Conservation (phyloP, 2,888 invertebrate genomes). For the Rapana venosa region DNA sequence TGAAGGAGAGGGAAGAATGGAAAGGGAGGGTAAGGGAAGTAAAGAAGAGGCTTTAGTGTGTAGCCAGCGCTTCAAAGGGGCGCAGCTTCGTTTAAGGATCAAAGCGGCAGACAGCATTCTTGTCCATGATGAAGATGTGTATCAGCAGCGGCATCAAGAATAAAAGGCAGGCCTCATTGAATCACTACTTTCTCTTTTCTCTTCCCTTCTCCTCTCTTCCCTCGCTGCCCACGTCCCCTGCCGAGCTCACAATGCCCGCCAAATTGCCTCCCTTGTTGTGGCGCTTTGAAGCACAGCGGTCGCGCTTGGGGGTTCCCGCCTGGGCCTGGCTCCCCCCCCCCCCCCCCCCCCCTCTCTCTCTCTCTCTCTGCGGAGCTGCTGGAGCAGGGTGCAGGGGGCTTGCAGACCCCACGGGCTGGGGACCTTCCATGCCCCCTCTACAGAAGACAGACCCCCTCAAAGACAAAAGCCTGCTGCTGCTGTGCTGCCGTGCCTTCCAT, state of each 20-base stretch:
- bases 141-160: slow-evolving; percentile 32
- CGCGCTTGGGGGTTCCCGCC: slow-evolving; percentile 7
- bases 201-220: not conserved
- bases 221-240: not conserved
- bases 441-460: not conserved
- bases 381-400: not conserved
- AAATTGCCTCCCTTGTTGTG: slow-evolving; percentile 37
- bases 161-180: not conserved
- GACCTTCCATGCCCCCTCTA: not conserved
- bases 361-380: not conserved
- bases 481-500: not conserved
- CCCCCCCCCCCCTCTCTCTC: not conserved
- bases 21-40: not conserved
- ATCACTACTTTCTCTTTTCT: slow-evolving; percentile 26
- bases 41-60: slow-evolving; percentile 3
- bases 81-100: slow-evolving; percentile 28
- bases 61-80: slow-evolving; percentile 19
- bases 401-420: not conserved
- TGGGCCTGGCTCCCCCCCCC: not conserved
- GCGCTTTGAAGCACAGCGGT: slow-evolving; percentile 28
- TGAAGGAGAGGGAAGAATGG: not conserved
- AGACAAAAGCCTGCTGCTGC: no score
- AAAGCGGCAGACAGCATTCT: slow-evolving; percentile 27
- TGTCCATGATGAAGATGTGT: slow-evolving; percentile 40
- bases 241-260: slow-evolving; percentile 32